Evolutionary conservation across 53 echinoderm and acorn worm genomes (phyloP).

Genomic region (Henricia sp.): DNA sequence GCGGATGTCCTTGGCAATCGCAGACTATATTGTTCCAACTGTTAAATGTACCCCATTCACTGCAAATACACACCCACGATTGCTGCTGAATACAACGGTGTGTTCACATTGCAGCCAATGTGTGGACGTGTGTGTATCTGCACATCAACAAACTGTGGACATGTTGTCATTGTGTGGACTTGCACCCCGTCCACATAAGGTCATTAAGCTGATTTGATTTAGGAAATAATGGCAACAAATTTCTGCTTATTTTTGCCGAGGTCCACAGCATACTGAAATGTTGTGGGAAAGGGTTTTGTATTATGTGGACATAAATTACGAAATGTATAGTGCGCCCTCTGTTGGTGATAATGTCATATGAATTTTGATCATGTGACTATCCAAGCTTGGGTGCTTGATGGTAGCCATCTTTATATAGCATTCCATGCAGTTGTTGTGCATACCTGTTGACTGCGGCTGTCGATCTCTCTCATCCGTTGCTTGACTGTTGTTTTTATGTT

Average conservation of each 20-base stretch:
- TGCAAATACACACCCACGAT: no score
- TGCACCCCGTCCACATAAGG: constrained; percentile 26
- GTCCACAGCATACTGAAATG: background rate
- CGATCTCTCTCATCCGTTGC: no score
- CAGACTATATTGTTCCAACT: no score
- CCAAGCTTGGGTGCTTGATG: background rate
- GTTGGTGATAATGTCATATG: no score
- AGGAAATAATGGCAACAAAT: background rate
- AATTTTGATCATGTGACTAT: background rate
- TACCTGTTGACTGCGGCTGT: no score
- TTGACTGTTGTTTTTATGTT: no score
- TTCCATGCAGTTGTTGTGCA: no score
- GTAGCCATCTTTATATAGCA: no score
- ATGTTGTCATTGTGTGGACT: constrained; percentile 34
- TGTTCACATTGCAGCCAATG: constrained; percentile 4
- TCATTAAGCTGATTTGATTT: background rate
- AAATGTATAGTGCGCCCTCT: constrained; percentile 4
- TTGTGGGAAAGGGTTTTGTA: background rate
- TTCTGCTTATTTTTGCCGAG: background rate
- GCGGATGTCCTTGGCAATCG: no score
- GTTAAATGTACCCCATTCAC: no score
- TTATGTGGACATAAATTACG: constrained; percentile 2
- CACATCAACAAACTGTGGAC: constrained; percentile 41
- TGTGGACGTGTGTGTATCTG: background rate
- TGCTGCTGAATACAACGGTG: background rate